phyloP scores from a whole-genome alignment of 2,797 vertebrate species.

The Paguma larvata region DNA sequence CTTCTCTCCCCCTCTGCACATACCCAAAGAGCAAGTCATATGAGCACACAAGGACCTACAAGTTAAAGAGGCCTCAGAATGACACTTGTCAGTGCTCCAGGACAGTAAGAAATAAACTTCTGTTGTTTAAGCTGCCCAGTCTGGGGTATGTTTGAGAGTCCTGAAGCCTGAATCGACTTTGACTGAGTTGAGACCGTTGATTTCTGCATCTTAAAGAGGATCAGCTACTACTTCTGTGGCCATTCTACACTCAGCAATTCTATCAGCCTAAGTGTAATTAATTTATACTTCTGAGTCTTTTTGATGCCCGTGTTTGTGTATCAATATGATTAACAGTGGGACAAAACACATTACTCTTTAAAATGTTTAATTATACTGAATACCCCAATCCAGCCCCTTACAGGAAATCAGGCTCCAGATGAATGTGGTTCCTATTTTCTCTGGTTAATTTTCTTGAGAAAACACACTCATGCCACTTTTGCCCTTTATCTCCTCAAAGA shows the following conservation, averaged over 20 bases:
- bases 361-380: neutral
- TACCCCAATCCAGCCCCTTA: neutral
- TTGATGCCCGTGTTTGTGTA: neutral
- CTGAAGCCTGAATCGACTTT: too few species aligned
- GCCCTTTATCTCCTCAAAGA: neutral
- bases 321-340: neutral
- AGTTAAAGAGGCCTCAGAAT: neutral
- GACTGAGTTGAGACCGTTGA: neutral
- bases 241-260: neutral
- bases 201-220: neutral
- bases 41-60: neutral
- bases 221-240: neutral
- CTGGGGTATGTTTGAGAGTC: neutral
- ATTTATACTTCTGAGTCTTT: neutral
- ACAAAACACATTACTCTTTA: neutral
- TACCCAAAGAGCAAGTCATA: neutral
- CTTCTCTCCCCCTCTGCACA: neutral
- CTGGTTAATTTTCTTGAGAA: conserved; percentile 32
- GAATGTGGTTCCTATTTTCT: neutral
- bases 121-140: neutral
- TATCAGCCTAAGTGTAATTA: neutral
- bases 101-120: neutral
- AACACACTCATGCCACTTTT: neutral
- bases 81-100: neutral
- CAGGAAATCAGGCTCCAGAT: neutral